Conservation (phyloP, 2,888 invertebrate species). For the Macropis europaea region DNA sequence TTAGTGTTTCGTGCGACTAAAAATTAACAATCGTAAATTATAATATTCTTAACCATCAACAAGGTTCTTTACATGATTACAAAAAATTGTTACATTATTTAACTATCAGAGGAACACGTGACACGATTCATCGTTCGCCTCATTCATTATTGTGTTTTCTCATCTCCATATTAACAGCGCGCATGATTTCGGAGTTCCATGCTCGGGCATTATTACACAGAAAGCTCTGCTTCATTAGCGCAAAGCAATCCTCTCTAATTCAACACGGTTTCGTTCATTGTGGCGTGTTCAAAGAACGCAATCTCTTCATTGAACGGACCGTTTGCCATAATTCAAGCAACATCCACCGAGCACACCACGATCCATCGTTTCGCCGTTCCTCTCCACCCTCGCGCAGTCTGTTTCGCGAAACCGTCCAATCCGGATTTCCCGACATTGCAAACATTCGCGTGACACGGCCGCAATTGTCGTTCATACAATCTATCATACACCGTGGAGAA, state of each 20-base stretch:
- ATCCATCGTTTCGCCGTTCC: conserved; percentile 10
- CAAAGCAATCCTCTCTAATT: background rate
- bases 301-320: conserved; percentile 2
- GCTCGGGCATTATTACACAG: too few relatives aligned
- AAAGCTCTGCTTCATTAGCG: background rate
- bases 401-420: conserved; percentile 22
- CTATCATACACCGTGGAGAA: conserved; percentile 21
- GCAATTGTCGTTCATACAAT: conserved; percentile 17
- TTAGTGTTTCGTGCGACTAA: too few relatives aligned
- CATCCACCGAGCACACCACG: conserved; percentile 10
- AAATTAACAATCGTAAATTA: too few relatives aligned
- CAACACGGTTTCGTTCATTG: background rate
- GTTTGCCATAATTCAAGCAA: conserved; percentile 14
- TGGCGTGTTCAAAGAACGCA: conserved; percentile 6
- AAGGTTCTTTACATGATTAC: too few relatives aligned
- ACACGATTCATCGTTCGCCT: too few relatives aligned
- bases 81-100: too few relatives aligned
- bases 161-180: too few relatives aligned
- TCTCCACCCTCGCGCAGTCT: background rate
- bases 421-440: conserved; percentile 6
- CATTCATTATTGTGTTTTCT: too few relatives aligned
- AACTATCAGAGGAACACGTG: too few relatives aligned
- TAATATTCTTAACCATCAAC: too few relatives aligned
- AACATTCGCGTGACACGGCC: conserved; percentile 7
- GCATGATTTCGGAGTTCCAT: too few relatives aligned